These are phyloP conservation scores for Amiota mariae DNA, from an alignment of 2,888 invertebrate species.

Conservation along the genomic window DNA sequence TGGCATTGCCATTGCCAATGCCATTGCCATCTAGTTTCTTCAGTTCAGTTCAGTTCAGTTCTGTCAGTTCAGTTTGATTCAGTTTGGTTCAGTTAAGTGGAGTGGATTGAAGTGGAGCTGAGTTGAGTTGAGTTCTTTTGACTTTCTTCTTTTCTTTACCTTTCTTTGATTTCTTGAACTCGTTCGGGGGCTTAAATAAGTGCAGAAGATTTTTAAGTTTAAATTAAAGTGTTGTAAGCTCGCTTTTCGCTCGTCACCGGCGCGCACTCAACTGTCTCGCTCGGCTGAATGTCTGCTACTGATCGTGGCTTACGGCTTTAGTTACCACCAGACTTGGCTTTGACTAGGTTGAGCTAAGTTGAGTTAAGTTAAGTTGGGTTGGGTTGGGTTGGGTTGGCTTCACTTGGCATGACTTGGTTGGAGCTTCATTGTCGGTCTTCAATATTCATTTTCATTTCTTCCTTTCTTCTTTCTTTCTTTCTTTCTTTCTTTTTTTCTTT, in stretches of 20 bases:
- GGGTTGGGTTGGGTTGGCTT: neutral
- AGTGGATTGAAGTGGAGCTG: constrained; percentile 3
- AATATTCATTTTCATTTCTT: neutral
- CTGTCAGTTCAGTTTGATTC: constrained; percentile 23
- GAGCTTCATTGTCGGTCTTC: neutral
- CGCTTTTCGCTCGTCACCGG: constrained; percentile 55
- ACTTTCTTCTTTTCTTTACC: constrained; percentile 40
- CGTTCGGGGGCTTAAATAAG: constrained; percentile 32
- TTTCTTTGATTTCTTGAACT: constrained; percentile 36
- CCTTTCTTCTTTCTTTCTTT: constrained; percentile 14
- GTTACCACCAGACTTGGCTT: constrained; percentile 67
- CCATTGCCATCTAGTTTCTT: constrained; percentile 48
- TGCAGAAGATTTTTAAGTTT: constrained; percentile 18
- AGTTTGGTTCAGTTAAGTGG: constrained; percentile 25
- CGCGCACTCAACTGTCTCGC: constrained; percentile 69
- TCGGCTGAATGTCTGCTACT: constrained; percentile 71
- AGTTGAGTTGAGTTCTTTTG: constrained; percentile 28
- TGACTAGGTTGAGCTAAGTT: neutral
- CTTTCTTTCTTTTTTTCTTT: neutral
- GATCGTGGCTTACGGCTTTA: constrained; percentile 64
- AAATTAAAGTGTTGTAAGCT: constrained; percentile 36
- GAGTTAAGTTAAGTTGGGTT: neutral
- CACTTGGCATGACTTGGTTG: constrained; percentile 22
- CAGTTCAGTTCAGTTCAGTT: constrained; percentile 54
- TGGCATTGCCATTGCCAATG: constrained; percentile 43